Percentiles rank a stretch among this genome's conserved stretches.
Conservation (phyloP, 2,888 invertebrate species). For the Aelia acuminata region DNA sequence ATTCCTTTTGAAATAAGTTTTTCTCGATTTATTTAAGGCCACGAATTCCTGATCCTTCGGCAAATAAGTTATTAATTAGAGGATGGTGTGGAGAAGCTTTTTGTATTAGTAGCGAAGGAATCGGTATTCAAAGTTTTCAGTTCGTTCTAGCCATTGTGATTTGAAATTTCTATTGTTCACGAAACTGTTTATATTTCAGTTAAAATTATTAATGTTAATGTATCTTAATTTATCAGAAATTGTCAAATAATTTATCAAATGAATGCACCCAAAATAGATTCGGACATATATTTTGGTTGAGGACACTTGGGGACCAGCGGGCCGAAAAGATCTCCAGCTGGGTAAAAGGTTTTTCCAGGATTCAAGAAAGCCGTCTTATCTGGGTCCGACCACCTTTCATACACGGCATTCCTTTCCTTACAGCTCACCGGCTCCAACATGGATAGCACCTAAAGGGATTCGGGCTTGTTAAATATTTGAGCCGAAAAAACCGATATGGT, state of each 20-base stretch:
- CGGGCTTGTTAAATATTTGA: not conserved
- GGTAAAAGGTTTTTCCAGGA: conserved; percentile 7
- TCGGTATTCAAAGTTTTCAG: too few relatives aligned
- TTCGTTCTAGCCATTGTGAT: too few relatives aligned
- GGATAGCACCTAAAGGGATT: not conserved
- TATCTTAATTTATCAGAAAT: too few relatives aligned
- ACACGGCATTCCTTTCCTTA: not conserved
- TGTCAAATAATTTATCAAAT: not conserved
- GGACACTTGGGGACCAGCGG: not conserved
- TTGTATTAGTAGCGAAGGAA: too few relatives aligned
- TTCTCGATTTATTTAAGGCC: too few relatives aligned
- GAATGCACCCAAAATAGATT: not conserved
- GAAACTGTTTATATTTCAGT: not conserved
- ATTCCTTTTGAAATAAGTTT: too few relatives aligned
- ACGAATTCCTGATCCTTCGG: too few relatives aligned
- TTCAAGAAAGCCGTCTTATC: conserved; percentile 28
- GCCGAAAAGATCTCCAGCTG: not conserved
- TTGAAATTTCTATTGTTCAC: too few relatives aligned
- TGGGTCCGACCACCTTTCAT: not conserved
- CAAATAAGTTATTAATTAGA: too few relatives aligned
- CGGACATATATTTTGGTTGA: not conserved
- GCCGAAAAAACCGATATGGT: not conserved
- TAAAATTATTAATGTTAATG: not conserved
- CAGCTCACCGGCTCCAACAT: not conserved
- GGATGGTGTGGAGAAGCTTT: too few relatives aligned